Evolutionary conservation across 2,113 vertebrate species (phyloP), one percentile per base, ranked within the genome.

Genomic region (Dromaius novaehollandiae): DNA sequence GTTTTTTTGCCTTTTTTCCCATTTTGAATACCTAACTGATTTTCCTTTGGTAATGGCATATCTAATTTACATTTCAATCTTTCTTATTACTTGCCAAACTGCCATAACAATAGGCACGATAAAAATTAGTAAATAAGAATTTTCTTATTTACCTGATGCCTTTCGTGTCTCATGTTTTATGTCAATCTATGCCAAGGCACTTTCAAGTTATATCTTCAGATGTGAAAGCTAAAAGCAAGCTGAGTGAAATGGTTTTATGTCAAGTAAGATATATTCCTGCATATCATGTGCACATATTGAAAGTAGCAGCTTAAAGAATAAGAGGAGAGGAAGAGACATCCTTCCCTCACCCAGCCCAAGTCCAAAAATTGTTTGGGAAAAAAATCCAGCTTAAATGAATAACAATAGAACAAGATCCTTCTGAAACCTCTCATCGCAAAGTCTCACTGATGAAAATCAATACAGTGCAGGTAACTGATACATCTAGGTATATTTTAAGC

Each of bases 51-150:
- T n/a, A 96, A 92, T 82, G 83, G 68, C 84, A 86, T 55, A 55
- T 55, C 50, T 95, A 63, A 95, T 95, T 89, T 89, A 85, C 60
- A 85, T 96, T 94, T 94, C 82, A 96, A 78, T 89, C 55, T 51
- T 95, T 86, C 36, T 91, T 91, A 91, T 88, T 71, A 63, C 21
- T 75, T 93, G 36, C 40, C 21, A 88, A 92, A 44, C 24, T 71
- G 18, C 30, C n/a, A 70, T 80, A 55, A 89, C 81, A 96, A 88
- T 51, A 94, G 78, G 17, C 58, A 70, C 78, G 81, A 65, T 81
- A 82, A 89, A 91, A 86, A 96, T 78, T 79, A 79, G 55, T 88
- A 94, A 95, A 91, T 85, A 91, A 91, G 26, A 63, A 58, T 78
- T 85, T 87, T 85, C 75, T 77, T 94, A 78, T 93, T 96, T 95